phyloP scores from a whole-genome alignment of 2,113 vertebrate species.

The Triplophysa siluroides region DNA sequence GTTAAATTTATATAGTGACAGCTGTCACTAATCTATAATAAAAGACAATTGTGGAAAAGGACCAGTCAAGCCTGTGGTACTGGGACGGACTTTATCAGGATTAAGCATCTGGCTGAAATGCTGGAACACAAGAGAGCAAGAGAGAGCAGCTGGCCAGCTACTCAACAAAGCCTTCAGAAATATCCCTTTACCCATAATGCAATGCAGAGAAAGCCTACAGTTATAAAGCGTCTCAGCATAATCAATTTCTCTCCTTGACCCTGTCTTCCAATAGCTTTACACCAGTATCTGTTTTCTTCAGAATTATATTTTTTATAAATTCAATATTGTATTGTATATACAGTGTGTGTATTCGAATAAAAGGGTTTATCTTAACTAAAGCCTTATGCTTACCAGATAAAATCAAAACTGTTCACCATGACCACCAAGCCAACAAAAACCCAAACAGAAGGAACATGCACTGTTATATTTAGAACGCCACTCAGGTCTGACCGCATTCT shows the following conservation, averaged over 20 bases:
- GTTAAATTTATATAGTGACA: too few relatives aligned
- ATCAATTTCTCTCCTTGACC: background rate
- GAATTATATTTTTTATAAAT: too few relatives aligned
- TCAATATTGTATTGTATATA: too few relatives aligned
- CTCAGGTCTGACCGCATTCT: constrained; percentile 26
- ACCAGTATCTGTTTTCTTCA: background rate
- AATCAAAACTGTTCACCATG: constrained; percentile 14
- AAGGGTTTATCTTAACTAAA: background rate
- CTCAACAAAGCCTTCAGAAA: constrained; percentile 40
- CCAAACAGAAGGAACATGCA: constrained; percentile 3
- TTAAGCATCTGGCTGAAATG: constrained; percentile 41
- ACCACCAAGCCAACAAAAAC: constrained; percentile 9
- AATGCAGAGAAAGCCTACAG: background rate
- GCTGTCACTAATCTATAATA: background rate
- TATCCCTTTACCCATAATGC: constrained; percentile 17
- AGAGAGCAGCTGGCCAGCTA: constrained; percentile 31
- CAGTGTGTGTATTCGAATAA: background rate
- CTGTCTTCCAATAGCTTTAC: too few relatives aligned
- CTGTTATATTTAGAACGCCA: constrained; percentile 27
- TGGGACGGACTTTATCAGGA: constrained; percentile 8
- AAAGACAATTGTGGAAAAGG: constrained; percentile 9
- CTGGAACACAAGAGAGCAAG: background rate
- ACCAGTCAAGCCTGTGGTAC: background rate
- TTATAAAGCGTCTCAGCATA: background rate
- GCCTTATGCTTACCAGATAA: background rate